Evolutionary conservation across 2,797 vertebrate genomes (phyloP).

Genomic region (Loris lydekkerianus): DNA sequence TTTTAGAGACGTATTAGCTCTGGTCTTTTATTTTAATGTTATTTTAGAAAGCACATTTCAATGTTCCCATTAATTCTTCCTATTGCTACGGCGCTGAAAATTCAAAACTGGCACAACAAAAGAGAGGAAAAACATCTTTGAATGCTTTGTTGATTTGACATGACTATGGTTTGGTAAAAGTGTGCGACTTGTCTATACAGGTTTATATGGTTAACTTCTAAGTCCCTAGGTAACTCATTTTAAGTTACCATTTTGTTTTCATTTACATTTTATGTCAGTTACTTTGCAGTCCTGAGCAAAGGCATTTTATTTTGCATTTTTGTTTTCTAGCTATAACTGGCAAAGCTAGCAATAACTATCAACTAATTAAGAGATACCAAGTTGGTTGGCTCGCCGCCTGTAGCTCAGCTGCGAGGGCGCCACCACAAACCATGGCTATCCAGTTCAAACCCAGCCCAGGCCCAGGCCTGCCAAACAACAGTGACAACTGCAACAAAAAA

Average conservation of each 20-base stretch:
- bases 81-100: neutral
- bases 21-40: conserved; percentile 57
- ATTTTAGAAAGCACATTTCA: conserved; percentile 59
- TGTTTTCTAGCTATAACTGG: conserved; percentile 79
- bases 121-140: neutral
- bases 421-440: too few relatives aligned
- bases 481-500: too few relatives aligned
- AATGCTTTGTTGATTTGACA: conserved; percentile 25
- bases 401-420: too few relatives aligned
- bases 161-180: conserved; percentile 33
- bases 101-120: conserved; percentile 45
- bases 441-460: too few relatives aligned
- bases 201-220: conserved; percentile 70
- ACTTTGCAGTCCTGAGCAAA: conserved; percentile 83
- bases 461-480: too few relatives aligned
- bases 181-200: conserved; percentile 73
- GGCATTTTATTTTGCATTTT: conserved; percentile 82
- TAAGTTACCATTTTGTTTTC: conserved; percentile 81
- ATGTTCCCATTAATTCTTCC: conserved; percentile 60
- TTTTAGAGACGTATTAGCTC: conserved; percentile 68
- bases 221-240: conserved; percentile 76
- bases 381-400: neutral
- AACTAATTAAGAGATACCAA: conserved; percentile 55
- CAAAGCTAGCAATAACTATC: neutral
- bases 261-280: conserved; percentile 84